A percentile compares a stretch with the other conserved stretches of the same genome.
Evolutionary conservation across 37 sponge, comb jelly and placozoan species (phyloP).

Genomic region (Diacarnus erythraeanus): DNA sequence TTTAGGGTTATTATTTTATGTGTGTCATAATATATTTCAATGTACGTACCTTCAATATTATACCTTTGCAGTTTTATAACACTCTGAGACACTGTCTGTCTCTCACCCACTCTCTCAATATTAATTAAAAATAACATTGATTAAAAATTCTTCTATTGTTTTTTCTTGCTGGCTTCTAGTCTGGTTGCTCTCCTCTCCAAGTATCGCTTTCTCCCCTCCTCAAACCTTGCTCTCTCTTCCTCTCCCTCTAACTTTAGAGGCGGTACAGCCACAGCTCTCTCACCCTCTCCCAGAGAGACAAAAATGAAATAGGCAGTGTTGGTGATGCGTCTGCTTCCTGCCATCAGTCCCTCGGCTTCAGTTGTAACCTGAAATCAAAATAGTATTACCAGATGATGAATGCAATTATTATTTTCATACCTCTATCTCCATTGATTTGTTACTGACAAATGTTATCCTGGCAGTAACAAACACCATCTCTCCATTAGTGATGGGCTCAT

Average conservation of each 20-base stretch:
- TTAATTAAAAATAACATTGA: slow-evolving; percentile 4
- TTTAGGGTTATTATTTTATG: too few relatives aligned
- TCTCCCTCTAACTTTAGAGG: slow-evolving; percentile 45
- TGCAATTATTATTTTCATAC: neutral
- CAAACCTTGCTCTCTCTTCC: slow-evolving; percentile 55
- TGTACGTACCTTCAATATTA: too few relatives aligned
- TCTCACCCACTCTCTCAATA: neutral
- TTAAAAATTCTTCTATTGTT: neutral
- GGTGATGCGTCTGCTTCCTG: slow-evolving; percentile 46
- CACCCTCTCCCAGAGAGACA: slow-evolving; percentile 71
- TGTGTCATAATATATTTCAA: too few relatives aligned
- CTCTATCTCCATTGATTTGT: slow-evolving; percentile 74
- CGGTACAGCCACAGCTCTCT: slow-evolving; percentile 43
- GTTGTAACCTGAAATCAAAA: slow-evolving; percentile 23
- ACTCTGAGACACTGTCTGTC: too few relatives aligned
- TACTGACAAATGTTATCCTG: slow-evolving; percentile 57
- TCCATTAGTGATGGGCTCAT: slow-evolving; percentile 65
- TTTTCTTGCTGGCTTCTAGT: slow-evolving; percentile 8
- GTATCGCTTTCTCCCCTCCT: slow-evolving; percentile 55
- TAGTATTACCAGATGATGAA: neutral
- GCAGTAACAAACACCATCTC: slow-evolving; percentile 78
- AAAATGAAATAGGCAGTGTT: slow-evolving; percentile 85
- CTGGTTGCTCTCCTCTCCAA: slow-evolving; percentile 50
- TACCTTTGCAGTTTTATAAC: too few relatives aligned
- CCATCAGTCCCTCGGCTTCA: slow-evolving; percentile 55